These are phyloP conservation scores for Drosophila parvula DNA, from an alignment of 1,140 invertebrate species.

Conservation along the genomic window DNA sequence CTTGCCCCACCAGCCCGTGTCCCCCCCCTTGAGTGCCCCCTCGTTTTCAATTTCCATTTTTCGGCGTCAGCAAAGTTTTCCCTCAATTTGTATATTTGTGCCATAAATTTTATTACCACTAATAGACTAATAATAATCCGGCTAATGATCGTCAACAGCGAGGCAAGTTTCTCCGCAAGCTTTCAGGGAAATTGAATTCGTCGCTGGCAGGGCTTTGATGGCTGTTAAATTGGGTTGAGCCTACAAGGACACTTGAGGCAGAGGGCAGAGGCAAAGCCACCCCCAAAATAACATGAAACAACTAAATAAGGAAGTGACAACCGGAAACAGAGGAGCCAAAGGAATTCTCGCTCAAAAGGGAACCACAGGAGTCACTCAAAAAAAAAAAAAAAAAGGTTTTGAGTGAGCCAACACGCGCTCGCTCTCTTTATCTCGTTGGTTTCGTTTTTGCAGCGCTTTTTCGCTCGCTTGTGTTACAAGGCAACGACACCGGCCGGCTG, in stretches of 20 bases:
- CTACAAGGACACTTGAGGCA: slow-evolving; percentile 57
- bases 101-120: slow-evolving; percentile 80
- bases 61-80: slow-evolving; percentile 72
- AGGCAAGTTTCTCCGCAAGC: slow-evolving; percentile 14
- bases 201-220: slow-evolving; percentile 52
- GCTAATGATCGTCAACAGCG: slow-evolving; percentile 60
- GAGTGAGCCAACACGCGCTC: slow-evolving; percentile 13
- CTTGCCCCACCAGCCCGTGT: background rate
- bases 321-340: slow-evolving; percentile 74
- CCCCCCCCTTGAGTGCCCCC: background rate
- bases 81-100: slow-evolving; percentile 40
- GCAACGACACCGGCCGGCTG: slow-evolving; percentile 79
- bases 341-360: slow-evolving; percentile 51
- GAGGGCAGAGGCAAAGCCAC: background rate
- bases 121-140: slow-evolving; percentile 78
- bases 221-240: slow-evolving; percentile 75
- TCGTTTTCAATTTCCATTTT: slow-evolving; percentile 77
- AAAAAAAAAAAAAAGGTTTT: slow-evolving; percentile 12
- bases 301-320: slow-evolving; percentile 82
- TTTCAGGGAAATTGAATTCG: slow-evolving; percentile 75
- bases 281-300: slow-evolving; percentile 44
- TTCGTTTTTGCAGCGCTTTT: slow-evolving; percentile 8
- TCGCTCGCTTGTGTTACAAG: slow-evolving; percentile 38
- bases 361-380: slow-evolving; percentile 42
- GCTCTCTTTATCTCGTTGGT: slow-evolving; percentile 20